Percentiles rank a stretch among this genome's conserved stretches.
Evolutionary conservation across 1,140 invertebrate species (phyloP).

Genomic region (Ceratina calcarata): DNA sequence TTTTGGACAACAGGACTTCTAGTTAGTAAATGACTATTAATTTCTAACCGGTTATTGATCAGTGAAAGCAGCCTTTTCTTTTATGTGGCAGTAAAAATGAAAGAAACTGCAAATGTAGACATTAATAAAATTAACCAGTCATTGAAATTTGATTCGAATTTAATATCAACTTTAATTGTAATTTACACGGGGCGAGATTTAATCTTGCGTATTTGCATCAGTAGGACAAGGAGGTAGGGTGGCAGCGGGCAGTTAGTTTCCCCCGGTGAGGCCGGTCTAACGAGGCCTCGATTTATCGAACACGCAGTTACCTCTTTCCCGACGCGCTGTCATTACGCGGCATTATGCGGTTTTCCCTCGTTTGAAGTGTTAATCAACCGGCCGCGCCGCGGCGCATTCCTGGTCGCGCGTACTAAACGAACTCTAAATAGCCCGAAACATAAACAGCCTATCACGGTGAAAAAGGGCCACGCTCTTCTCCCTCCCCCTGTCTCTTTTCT

Average conservation of each 20-base stretch:
- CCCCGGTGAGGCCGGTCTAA: conserved; percentile 53
- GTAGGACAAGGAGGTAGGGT: neutral
- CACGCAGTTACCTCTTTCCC: conserved; percentile 49
- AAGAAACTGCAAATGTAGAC: too few species aligned
- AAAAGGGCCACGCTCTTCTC: conserved; percentile 24
- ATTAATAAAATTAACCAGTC: too few species aligned
- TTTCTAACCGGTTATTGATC: too few species aligned
- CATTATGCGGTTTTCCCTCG: conserved; percentile 65
- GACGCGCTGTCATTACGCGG: conserved; percentile 59
- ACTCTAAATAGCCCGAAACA: conserved; percentile 61
- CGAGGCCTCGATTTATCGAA: conserved; percentile 63
- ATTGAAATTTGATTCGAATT: too few species aligned
- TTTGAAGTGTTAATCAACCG: conserved; percentile 68
- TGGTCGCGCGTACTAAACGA: conserved; percentile 49
- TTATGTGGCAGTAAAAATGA: too few species aligned
- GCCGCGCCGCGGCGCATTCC: conserved; percentile 22
- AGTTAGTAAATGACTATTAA: too few species aligned
- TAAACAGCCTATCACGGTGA: conserved; percentile 48
- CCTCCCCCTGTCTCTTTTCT: neutral
- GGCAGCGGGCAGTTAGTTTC: conserved; percentile 25
- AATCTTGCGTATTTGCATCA: conserved; percentile 16
- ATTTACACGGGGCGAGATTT: too few species aligned
- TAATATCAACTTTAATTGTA: too few species aligned
- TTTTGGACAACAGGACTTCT: too few species aligned
- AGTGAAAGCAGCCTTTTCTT: too few species aligned